phyloP scores from a whole-genome alignment of 2,113 vertebrate genomes.

The Pelobates fuscus region DNA sequence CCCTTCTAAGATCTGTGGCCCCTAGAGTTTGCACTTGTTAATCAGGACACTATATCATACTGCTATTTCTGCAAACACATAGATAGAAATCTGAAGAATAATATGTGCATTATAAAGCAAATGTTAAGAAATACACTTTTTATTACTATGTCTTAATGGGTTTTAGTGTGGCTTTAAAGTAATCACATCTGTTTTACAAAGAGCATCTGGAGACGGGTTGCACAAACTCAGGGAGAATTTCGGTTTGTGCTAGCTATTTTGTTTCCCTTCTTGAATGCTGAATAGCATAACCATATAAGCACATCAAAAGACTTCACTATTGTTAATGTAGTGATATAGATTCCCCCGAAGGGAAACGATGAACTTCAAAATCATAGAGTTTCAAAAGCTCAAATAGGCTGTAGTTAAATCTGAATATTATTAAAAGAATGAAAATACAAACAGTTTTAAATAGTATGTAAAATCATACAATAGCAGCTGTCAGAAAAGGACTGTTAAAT shows the following conservation, averaged over 20 bases:
- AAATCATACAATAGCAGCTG: constrained; percentile 6
- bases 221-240: constrained; percentile 10
- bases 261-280: constrained; percentile 4
- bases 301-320: not conserved
- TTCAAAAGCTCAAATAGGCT: not conserved
- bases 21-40: too few relatives aligned
- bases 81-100: not conserved
- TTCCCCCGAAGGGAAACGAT: constrained; percentile 19
- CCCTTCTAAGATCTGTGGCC: not conserved
- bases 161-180: not conserved
- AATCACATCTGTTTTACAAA: constrained; percentile 23
- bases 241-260: not conserved
- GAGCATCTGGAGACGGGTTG: constrained; percentile 13
- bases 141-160: not conserved
- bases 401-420: not conserved
- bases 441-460: constrained; percentile 16
- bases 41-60: not conserved
- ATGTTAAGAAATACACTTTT: not conserved
- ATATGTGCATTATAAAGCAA: not conserved
- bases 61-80: not conserved
- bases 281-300: constrained; percentile 17
- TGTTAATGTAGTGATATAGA: constrained; percentile 12
- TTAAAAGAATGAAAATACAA: constrained; percentile 13
- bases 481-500: not conserved
- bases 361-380: not conserved